phyloP scores from a whole-genome alignment of 2,888 invertebrate genomes.

The Pachydiplax longipennis region DNA sequence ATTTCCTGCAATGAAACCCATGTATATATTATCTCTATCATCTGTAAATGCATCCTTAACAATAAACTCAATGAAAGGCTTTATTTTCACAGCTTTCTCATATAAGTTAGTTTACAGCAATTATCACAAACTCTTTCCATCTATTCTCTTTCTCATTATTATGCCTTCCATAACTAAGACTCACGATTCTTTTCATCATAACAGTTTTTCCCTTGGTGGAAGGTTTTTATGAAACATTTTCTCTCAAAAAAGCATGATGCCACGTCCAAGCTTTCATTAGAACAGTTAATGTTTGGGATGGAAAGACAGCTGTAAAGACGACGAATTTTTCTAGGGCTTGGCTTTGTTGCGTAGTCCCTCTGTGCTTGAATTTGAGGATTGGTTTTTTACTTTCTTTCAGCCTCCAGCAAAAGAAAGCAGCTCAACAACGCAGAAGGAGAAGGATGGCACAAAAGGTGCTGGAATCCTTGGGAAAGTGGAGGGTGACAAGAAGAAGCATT shows the following conservation, averaged over 20 bases:
- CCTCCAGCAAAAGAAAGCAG: background rate
- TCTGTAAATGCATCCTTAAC: too few relatives aligned
- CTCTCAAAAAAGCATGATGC: background rate
- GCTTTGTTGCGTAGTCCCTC: background rate
- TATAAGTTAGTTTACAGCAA: too few relatives aligned
- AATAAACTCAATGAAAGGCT: too few relatives aligned
- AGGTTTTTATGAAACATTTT: background rate
- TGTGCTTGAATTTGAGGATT: background rate
- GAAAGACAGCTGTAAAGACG: background rate
- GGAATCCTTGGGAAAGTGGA: background rate
- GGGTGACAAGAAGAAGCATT: background rate
- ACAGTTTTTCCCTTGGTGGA: background rate
- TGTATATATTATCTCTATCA: too few relatives aligned
- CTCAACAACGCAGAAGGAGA: background rate
- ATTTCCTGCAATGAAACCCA: background rate
- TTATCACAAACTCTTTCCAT: too few relatives aligned
- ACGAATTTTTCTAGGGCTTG: background rate
- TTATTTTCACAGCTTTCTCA: too few relatives aligned
- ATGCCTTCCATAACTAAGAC: too few relatives aligned
- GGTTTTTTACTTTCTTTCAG: background rate
- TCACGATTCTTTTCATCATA: too few relatives aligned
- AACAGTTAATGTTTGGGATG: background rate
- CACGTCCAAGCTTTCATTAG: background rate
- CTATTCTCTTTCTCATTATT: too few relatives aligned
- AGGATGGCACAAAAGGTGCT: background rate